Base-by-base conservation (phyloP, 2,113 vertebrate genomes). In the Psammodynastes pulverulentus region DNA sequence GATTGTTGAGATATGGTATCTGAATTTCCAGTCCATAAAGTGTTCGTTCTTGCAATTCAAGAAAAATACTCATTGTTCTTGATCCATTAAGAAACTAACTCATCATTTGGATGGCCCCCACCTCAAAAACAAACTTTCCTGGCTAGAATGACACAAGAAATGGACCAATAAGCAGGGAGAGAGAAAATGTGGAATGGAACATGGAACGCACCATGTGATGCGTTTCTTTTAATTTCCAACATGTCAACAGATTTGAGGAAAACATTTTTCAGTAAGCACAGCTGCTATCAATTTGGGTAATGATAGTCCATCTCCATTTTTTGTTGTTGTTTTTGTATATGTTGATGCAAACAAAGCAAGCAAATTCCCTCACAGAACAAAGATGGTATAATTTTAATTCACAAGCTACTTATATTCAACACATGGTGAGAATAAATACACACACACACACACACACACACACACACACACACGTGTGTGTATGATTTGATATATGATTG, bases 281-380 rank as follows among this genome's bases (percentile, higher is more conserved):
- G 97, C 97, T 98, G 97, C 96, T 98, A 96, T 96, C 97, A 97
- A 97, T 97, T 97, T 98, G 95, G 96, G 91, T 97, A 97, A 97
- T 97, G 96, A 97, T 94, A 97, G 96, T 96, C 97, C 96, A 90
- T 96, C 96, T 96, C 95, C 93, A 96, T 96, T 97, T 96, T 95
- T 96, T 94, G 29, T 54, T 84, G 6, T 51, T 23, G 39, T 92
- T 89, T 92, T 89, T 15, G 17, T 58, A 23, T 39, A 9, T 94
- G 92, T 95, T 88, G 94, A 84, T 91, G 92, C 93, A 96, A 94
- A 97, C 93, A 96, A 93, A 93, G 86, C 67, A 56, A 96, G 88
- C 67, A 90, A 93, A 93, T 96, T 91, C 90, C 95, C 95, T 94
- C 95, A 92, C 93, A 96, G 96, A 95, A 93, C 88, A 93, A 89